Evolutionary conservation across 2,888 invertebrate species (phyloP).

Genomic region (Cheilosia vulpina): DNA sequence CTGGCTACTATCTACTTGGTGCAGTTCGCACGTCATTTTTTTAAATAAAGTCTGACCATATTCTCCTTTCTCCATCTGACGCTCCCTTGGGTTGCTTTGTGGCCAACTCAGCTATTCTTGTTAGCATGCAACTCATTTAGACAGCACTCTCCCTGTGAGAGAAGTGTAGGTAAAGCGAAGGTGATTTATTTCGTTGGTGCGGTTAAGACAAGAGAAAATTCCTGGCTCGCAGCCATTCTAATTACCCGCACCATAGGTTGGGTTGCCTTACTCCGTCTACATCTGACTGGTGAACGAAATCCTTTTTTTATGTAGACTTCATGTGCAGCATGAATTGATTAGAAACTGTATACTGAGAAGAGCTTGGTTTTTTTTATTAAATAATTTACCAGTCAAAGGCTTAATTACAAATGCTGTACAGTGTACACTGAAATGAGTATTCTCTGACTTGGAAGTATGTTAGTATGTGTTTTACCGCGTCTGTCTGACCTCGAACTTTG

Average conservation of each 20-base stretch:
- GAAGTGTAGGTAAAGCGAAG: slow-evolving; percentile 5
- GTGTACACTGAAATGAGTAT: not conserved
- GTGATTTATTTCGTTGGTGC: slow-evolving; percentile 21
- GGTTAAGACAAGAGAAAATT: slow-evolving; percentile 7
- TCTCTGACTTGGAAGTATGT: not conserved
- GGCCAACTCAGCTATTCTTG: slow-evolving; percentile 48
- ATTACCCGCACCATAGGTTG: slow-evolving; percentile 68
- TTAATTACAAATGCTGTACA: not conserved
- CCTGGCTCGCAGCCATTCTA: slow-evolving; percentile 60
- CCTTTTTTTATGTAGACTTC: slow-evolving; percentile 15
- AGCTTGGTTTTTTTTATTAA: slow-evolving; percentile 58
- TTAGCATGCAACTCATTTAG: slow-evolving; percentile 38
- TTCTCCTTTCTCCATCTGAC: slow-evolving; percentile 8
- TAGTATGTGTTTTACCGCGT: not conserved
- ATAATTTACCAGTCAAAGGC: slow-evolving; percentile 57
- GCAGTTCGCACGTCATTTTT: slow-evolving; percentile 15
- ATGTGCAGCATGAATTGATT: slow-evolving; percentile 51
- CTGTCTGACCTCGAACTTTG: slow-evolving; percentile 11
- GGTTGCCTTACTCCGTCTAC: slow-evolving; percentile 11
- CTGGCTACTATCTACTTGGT: not conserved
- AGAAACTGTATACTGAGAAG: slow-evolving; percentile 26
- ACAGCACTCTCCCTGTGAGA: slow-evolving; percentile 3
- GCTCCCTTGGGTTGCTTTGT: slow-evolving; percentile 50
- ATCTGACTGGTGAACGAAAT: slow-evolving; percentile 13
- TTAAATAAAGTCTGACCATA: slow-evolving; percentile 13